Evolutionary conservation across 1,140 invertebrate species (phyloP), one percentile per base, ranked within the genome.

Genomic region (Saccostrea cuccullata): DNA sequence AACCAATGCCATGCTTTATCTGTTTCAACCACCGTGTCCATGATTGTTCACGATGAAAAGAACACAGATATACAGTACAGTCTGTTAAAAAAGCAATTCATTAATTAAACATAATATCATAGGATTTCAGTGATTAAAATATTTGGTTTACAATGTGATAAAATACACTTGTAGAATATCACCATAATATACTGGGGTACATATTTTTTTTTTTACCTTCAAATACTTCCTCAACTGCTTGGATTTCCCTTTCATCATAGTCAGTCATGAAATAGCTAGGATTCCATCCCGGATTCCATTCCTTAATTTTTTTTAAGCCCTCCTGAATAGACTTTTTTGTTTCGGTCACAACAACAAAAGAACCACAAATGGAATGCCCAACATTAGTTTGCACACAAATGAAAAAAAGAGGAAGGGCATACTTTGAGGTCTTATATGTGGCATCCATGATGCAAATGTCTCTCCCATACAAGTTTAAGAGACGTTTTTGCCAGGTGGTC

Each of bases 391-490:
- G 30, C 20, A 92, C 89, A 86, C 83, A 88, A 5, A 92, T 30
- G 84, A 91, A 91, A 60, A 91, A 90, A 17, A 92, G 84, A 64
- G 91, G 88, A 23, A 92, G 55, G 9, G 88, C 90, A 90, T 89
- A 92, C 60, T 91, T 92, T 13, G 82, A 88, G 15, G 85, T 89
- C 20, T 86, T 89, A 86, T 91, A 92, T 8, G 91, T 91, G 13
- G 91, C 87, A 90, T 92, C 91, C 55, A 92, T 56, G 4, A 91
- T 83, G 30, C 89, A 87, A n/a, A 91, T 90, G 17, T 84, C 87
- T 40, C 83, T 86, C 15, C 91, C 89, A 87, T 92, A 92, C n/a
- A 30, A 82, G 20, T 6, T 13, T 13, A 91, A 55, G 8, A 91
- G 70, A 26, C 83, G 13, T 64, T 83, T 20, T 73, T 91, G 90